Evolutionary conservation across 2,888 invertebrate genomes (phyloP), one percentile per base, ranked within the genome.

Genomic region (Timema podura): DNA sequence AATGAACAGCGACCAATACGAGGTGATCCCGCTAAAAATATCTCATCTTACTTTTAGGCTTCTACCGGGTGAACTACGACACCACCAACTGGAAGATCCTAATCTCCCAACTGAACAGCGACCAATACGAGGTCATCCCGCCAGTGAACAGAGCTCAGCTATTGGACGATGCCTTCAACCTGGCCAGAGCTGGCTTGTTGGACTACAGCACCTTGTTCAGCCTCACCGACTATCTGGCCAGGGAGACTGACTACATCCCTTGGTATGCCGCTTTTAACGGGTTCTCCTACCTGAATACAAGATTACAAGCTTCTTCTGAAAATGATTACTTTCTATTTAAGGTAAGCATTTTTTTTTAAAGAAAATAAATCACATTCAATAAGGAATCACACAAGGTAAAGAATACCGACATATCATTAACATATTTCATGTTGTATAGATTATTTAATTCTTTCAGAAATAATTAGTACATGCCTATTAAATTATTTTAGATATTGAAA

Each of bases 61-160:
- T 79, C 73, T 83, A 80, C 73, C 79, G 76, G 78, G 77, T 80
- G 0, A 87, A 88, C 77, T 91, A 91, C 75, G 88, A 89, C 75
- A 76, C 78, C 0, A 79, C 80, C 65, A 84, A 87, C 0, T 90
- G 88, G 89, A 74, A 82, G 0, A 79, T 65, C 0, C 49, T 72
- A 13, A 59, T 13, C 9, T 47, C 46, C 7, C 65, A 65, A 16
- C 65, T 72, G 68, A n/a, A 48, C 5, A 67, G 67, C 45, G 59
- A 68, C 7, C 47, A 68, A 11, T 9, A 44, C 75, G 73, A 74
- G 45, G 78, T 72, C n/a, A 83, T 87, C 72, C 80, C 83, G 48
- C 76, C 81, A 0, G 78, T 82, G 48, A 85, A 85, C 73, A 79
- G 87, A 73, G 85, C 85, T 1, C 84, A 87, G 68, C 78, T 88